Conservation (phyloP, 1,140 invertebrate genomes). For the Gryon sp. region DNA sequence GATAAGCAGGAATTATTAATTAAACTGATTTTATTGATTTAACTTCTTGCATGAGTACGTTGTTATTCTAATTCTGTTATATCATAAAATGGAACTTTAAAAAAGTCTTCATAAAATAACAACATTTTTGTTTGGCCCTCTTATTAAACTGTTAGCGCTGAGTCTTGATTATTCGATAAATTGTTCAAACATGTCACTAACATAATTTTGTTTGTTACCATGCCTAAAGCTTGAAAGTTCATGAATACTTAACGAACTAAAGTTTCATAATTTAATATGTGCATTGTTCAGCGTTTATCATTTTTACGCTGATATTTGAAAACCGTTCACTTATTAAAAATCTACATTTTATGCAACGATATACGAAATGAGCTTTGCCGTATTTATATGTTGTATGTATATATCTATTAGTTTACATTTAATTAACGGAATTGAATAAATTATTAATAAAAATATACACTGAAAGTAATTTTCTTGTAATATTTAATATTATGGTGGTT, state of each 20-base stretch:
- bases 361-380: background rate
- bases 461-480: background rate
- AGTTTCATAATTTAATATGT: constrained; percentile 45
- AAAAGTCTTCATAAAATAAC: background rate
- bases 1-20: constrained; percentile 1
- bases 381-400: too few species aligned
- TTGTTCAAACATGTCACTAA: constrained; percentile 48
- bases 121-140: constrained; percentile 44
- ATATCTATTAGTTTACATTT: too few species aligned
- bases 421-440: background rate
- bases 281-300: constrained; percentile 38
- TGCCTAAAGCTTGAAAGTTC: constrained; percentile 47
- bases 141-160: constrained; percentile 22
- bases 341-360: background rate
- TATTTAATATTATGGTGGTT: background rate
- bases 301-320: constrained; percentile 35
- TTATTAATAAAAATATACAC: background rate
- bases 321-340: constrained; percentile 12
- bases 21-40: background rate
- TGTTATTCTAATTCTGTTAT: background rate
- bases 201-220: constrained; percentile 54
- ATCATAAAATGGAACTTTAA: too few species aligned
- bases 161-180: constrained; percentile 53
- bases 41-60: background rate
- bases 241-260: constrained; percentile 62